Evolutionary conservation across 2,888 invertebrate genomes (phyloP).

Genomic region (Yponomeuta cagnagella): DNA sequence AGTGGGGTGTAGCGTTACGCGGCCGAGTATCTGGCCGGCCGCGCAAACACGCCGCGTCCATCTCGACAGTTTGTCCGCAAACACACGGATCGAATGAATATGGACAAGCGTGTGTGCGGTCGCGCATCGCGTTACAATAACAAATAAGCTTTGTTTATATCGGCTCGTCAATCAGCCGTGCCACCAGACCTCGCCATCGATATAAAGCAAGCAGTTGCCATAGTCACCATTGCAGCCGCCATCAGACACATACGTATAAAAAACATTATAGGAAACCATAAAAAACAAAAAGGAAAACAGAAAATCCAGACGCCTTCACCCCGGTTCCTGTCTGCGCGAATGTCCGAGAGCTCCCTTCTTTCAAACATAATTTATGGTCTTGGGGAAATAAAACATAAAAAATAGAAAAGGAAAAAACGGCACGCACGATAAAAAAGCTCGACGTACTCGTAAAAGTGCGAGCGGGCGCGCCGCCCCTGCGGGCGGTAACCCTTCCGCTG

Average conservation of each 20-base stretch:
- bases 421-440: constrained; percentile 76
- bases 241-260: constrained; percentile 40
- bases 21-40: constrained; percentile 15
- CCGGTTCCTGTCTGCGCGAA: constrained; percentile 68
- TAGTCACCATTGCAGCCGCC: constrained; percentile 63
- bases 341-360: constrained; percentile 75
- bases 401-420: constrained; percentile 76
- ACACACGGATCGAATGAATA: constrained; percentile 67
- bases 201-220: constrained; percentile 68
- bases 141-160: constrained; percentile 58
- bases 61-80: constrained; percentile 66
- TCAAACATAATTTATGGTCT: constrained; percentile 77
- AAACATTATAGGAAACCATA: constrained; percentile 46
- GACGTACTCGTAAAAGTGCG: constrained; percentile 62
- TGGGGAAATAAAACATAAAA: constrained; percentile 77
- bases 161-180: constrained; percentile 35
- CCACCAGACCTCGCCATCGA: constrained; percentile 30
- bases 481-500: constrained; percentile 71
- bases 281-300: constrained; percentile 65
- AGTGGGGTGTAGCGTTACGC: constrained; percentile 49
- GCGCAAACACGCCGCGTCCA: constrained; percentile 43
- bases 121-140: constrained; percentile 64
- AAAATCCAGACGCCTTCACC: constrained; percentile 65
- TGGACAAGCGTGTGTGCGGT: constrained; percentile 61
- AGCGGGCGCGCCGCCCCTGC: constrained; percentile 37